Percentiles rank a stretch among this genome's conserved stretches.
Conservation (phyloP, 2,888 invertebrate species). For the Leucoma salicis region DNA sequence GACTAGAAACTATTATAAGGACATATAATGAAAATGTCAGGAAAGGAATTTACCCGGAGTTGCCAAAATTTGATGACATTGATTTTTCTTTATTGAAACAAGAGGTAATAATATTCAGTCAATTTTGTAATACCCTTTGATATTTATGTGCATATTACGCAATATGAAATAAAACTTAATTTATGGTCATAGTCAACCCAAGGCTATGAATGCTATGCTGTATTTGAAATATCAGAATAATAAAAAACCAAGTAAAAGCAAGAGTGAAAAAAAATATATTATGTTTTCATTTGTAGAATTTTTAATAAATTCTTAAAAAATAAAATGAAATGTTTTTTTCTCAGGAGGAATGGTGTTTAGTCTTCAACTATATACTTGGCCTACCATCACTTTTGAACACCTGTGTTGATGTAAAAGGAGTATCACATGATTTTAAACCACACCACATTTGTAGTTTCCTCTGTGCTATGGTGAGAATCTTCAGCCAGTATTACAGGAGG, state of each 20-base stretch:
- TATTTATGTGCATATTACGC: too few species aligned
- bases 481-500: constrained; percentile 89
- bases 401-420: constrained; percentile 70
- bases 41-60: constrained; percentile 80
- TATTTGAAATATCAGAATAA: too few species aligned
- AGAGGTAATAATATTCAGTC: too few species aligned
- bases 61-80: constrained; percentile 81
- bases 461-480: constrained; percentile 82
- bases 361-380: constrained; percentile 85
- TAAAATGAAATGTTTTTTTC: too few species aligned
- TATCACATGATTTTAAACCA: constrained; percentile 79
- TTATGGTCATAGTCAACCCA: too few species aligned
- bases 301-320: too few species aligned
- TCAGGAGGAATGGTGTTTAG: constrained; percentile 90
- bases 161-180: too few species aligned
- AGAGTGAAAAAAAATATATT: too few species aligned
- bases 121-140: too few species aligned
- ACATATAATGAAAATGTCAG: constrained; percentile 83
- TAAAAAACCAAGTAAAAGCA: too few species aligned
- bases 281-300: too few species aligned
- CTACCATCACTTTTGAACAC: constrained; percentile 83
- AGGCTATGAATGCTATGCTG: too few species aligned
- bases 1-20: constrained; percentile 85
- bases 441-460: constrained; percentile 86
- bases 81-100: constrained; percentile 84